Base-by-base conservation (phyloP, 2,888 invertebrate species). In the Ypsolopha sequella region DNA sequence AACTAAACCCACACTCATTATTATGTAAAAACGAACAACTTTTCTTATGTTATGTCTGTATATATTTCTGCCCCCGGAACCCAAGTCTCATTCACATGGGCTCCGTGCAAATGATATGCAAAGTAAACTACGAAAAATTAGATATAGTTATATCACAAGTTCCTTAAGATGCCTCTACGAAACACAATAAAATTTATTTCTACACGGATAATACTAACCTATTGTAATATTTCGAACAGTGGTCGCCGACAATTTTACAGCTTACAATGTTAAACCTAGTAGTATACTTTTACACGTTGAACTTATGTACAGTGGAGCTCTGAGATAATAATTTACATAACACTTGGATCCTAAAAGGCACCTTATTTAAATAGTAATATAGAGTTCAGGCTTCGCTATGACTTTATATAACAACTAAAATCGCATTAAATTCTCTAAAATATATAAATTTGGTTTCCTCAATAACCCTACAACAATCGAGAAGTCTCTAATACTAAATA, bases 381-480 rank as follows among this genome's bases (percentile, higher is more conserved):
- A 80, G 77, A 81, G 77, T 80, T 81, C 78, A 82, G 80, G 85
- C 82, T 81, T 81, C 76, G 69, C 79, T 80, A 79, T 82, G 82
- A 84, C 84, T 84, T 81, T 82, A 84, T 76, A 85, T 71, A 77
- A 78, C 78, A 80, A 80, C 79, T 82, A 81, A 80, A 78, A 73
- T 41, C 72, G 72, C 78, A 79, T 72, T 82, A 80, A 79, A 80
- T 81, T 80, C 79, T 84, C 81, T 85, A 85, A 78, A 80, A 84
- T 82, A 84, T 85, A 84, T 52, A 81, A 84, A 82, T 86, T 86
- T 86, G 85, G 86, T 84, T 79, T 84, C 80, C 77, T 80, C 80
- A 82, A 82, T 72, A 81, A 78, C 76, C 75, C 80, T 85, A 86
- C 76, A 82, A 81, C 80, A 85, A 80, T 77, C 72, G 78, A 78